These are phyloP conservation scores for Danionella dracula DNA, from an alignment of 2,797 vertebrate species.

Conservation along the genomic window DNA sequence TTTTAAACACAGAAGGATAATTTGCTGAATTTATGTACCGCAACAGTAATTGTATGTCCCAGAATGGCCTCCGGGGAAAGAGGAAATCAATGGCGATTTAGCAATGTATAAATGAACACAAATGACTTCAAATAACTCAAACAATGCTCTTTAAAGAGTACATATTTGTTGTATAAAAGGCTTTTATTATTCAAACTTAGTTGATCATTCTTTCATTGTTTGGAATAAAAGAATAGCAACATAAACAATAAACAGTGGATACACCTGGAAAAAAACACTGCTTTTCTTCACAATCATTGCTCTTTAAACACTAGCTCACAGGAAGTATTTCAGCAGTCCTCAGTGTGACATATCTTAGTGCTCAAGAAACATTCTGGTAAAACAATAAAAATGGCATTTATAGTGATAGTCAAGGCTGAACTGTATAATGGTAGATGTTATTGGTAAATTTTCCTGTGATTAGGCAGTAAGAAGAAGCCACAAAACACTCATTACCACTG, in stretches of 20 bases:
- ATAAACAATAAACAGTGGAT: too few relatives aligned
- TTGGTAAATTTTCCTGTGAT: too few relatives aligned
- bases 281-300: background rate
- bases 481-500: background rate
- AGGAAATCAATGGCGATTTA: background rate
- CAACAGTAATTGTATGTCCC: background rate
- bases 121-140: too few relatives aligned
- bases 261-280: too few relatives aligned
- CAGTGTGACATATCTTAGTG: background rate
- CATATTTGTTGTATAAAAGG: background rate
- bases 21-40: background rate
- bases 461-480: conserved; percentile 7
- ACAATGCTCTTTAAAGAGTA: background rate
- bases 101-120: background rate
- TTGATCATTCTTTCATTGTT: background rate
- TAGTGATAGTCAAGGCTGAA: background rate
- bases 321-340: background rate
- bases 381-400: background rate
- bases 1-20: background rate
- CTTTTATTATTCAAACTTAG: background rate
- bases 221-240: too few relatives aligned
- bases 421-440: too few relatives aligned
- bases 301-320: background rate
- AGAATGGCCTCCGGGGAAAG: background rate
- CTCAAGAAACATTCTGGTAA: background rate